Conservation (phyloP, 2,797 vertebrate species). For the Fistularia commersonii region DNA sequence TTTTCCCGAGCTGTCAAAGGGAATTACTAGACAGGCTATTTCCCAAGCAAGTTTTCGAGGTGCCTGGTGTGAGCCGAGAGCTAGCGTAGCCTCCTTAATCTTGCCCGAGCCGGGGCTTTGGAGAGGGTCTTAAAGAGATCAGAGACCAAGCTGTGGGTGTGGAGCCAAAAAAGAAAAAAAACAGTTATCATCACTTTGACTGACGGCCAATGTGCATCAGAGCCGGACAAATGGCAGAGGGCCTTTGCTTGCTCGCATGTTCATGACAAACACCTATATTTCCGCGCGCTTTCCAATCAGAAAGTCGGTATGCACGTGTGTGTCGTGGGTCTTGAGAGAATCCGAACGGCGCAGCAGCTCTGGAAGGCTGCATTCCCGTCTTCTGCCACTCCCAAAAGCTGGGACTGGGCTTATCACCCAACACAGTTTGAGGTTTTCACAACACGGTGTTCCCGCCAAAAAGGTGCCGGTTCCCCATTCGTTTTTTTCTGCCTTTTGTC, state of each 20-base stretch:
- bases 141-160: conserved; percentile 47
- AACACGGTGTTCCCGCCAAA: conserved; percentile 46
- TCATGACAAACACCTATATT: neutral
- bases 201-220: conserved; percentile 31
- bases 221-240: conserved; percentile 16
- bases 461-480: conserved; percentile 48
- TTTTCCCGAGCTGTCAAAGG: conserved; percentile 63
- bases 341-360: conserved; percentile 25
- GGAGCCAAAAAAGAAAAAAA: conserved; percentile 44
- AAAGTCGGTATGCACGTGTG: conserved; percentile 2
- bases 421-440: conserved; percentile 59
- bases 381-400: conserved; percentile 45
- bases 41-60: conserved; percentile 47
- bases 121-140: conserved; percentile 65
- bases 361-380: conserved; percentile 20
- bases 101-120: conserved; percentile 51
- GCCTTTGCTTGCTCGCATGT: neutral
- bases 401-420: conserved; percentile 67
- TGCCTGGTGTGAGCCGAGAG: conserved; percentile 28
- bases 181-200: conserved; percentile 43
- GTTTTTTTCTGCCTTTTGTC: conserved; percentile 19
- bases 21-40: conserved; percentile 64
- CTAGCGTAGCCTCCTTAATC: conserved; percentile 51
- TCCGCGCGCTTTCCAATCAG: conserved; percentile 1
- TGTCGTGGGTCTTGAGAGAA: conserved; percentile 12